These are phyloP conservation scores for Synergus japonicus DNA, from an alignment of 2,888 invertebrate genomes.

Conservation along the genomic window DNA sequence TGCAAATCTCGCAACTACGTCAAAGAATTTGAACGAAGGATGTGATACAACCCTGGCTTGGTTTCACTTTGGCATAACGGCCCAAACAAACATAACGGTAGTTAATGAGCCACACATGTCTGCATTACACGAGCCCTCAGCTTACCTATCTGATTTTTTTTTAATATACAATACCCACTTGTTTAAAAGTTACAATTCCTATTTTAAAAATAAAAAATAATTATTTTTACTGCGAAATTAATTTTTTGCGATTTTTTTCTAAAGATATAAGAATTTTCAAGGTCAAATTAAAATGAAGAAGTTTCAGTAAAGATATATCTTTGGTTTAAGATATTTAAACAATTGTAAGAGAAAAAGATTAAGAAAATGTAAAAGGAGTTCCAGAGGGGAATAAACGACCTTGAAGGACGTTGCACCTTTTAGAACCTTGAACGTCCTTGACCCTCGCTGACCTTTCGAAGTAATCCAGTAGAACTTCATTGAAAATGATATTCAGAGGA, in stretches of 20 bases:
- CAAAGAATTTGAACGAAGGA: constrained; percentile 53
- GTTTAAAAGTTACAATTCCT: background rate
- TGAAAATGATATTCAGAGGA: constrained; percentile 8
- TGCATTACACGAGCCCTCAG: constrained; percentile 13
- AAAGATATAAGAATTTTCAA: background rate
- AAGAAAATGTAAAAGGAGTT: background rate
- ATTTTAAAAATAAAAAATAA: background rate
- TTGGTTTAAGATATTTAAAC: too few species aligned
- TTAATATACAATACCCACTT: background rate
- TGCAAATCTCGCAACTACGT: constrained; percentile 46
- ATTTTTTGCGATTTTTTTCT: background rate
- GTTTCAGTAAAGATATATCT: too few species aligned
- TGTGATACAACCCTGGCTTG: constrained; percentile 55
- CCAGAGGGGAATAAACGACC: background rate
- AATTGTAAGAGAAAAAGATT: background rate
- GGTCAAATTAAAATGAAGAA: too few species aligned
- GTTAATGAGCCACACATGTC: constrained; percentile 70
- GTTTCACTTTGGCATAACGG: constrained; percentile 76
- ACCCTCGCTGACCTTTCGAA: background rate
- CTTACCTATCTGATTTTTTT: background rate
- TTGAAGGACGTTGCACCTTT: background rate
- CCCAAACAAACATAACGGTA: constrained; percentile 76
- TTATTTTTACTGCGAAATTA: too few species aligned
- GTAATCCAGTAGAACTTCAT: background rate
- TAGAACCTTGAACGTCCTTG: constrained; percentile 18